Conservation (phyloP, 2,113 vertebrate species). For the Phalacrocorax pelagicus region DNA sequence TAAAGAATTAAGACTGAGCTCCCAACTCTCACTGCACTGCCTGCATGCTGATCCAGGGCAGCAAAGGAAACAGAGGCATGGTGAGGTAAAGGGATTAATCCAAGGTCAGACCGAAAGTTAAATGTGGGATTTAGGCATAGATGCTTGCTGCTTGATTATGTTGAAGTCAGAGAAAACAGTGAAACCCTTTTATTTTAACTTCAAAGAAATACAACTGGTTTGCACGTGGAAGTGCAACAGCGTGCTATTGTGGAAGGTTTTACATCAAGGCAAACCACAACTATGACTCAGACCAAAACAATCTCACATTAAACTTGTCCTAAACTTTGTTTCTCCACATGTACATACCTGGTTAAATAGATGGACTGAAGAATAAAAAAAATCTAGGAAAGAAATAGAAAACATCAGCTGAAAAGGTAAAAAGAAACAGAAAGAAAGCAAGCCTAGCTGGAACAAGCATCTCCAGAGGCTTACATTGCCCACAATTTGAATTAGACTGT, state of each 20-base stretch:
- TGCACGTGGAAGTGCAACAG: constrained; percentile 31
- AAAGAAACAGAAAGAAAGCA: neutral
- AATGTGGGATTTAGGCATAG: neutral
- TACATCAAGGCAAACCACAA: constrained; percentile 41
- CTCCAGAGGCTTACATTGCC: neutral
- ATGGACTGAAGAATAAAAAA: neutral
- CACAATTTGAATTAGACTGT: neutral
- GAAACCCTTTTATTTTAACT: constrained; percentile 43
- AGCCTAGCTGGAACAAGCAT: neutral
- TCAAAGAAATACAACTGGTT: constrained; percentile 49
- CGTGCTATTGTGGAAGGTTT: neutral
- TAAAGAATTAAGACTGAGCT: constrained; percentile 53
- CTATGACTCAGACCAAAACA: constrained; percentile 3
- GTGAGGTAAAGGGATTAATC: constrained; percentile 53
- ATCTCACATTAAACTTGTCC: neutral
- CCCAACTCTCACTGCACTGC: constrained; percentile 6
- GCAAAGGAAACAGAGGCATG: constrained; percentile 55
- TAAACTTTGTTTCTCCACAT: neutral
- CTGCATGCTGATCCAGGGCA: constrained; percentile 39
- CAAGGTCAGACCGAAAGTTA: constrained; percentile 55
- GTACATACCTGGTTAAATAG: neutral
- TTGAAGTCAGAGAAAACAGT: constrained; percentile 46
- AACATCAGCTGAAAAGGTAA: neutral
- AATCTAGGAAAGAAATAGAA: neutral
- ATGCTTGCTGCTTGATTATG: constrained; percentile 3